These are phyloP conservation scores for Cinclus cinclus DNA, from an alignment of 2,113 vertebrate genomes.

Conservation along the genomic window DNA sequence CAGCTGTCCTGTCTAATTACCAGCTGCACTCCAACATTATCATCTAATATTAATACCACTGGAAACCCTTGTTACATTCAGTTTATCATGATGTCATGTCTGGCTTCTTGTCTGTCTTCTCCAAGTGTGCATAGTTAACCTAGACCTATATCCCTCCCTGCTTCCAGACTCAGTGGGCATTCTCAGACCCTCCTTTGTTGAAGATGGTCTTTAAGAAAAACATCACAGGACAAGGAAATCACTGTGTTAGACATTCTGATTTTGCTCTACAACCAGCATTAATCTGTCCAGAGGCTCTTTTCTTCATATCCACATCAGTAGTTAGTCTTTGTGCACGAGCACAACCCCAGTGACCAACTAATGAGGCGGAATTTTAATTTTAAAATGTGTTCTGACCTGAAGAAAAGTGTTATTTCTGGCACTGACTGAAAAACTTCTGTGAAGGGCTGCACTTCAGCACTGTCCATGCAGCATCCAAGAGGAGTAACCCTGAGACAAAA, in stretches of 20 bases:
- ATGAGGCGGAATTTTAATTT: not conserved
- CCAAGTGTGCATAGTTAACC: not conserved
- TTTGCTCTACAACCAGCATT: not conserved
- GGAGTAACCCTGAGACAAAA: not conserved
- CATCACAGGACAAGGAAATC: not conserved
- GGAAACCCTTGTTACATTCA: constrained; percentile 19
- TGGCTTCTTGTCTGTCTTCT: constrained; percentile 15
- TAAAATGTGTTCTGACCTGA: not conserved
- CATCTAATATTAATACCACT: constrained; percentile 40
- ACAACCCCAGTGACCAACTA: not conserved
- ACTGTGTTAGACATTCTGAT: not conserved
- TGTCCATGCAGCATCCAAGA: not conserved
- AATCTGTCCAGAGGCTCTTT: not conserved
- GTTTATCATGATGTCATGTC: constrained; percentile 44
- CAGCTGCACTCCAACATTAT: not conserved
- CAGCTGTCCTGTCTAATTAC: constrained; percentile 49
- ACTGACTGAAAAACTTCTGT: not conserved
- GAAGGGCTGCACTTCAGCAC: not conserved
- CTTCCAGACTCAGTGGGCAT: not conserved
- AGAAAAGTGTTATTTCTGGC: not conserved
- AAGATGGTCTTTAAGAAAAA: not conserved
- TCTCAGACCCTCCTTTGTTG: not conserved
- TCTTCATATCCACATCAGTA: not conserved
- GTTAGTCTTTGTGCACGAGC: not conserved
- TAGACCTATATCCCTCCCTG: not conserved